Evolutionary conservation across 2,888 invertebrate species (phyloP).

Genomic region (Microctonus hyperodae): DNA sequence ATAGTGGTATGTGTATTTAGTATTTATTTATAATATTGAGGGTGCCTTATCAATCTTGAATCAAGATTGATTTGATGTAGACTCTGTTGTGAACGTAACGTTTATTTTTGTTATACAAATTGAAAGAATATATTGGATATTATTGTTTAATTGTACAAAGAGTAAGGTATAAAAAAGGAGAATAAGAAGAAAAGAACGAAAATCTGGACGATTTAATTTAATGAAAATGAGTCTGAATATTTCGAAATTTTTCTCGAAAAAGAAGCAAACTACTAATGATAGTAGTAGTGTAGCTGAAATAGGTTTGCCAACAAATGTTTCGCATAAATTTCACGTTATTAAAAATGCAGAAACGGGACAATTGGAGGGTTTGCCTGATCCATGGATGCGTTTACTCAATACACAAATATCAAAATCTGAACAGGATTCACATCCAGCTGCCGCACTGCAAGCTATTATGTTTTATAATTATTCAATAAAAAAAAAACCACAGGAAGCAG

Average conservation of each 20-base stretch:
- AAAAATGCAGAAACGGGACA: conserved; percentile 83
- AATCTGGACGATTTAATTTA: too few species aligned
- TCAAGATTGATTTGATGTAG: background rate
- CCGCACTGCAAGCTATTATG: conserved; percentile 89
- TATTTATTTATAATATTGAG: background rate
- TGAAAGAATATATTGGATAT: background rate
- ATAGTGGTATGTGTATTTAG: conserved; percentile 1
- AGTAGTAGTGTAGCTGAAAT: conserved; percentile 71
- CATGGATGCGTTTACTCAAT: conserved; percentile 82
- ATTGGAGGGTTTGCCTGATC: conserved; percentile 83
- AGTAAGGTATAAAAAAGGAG: conserved; percentile 18
- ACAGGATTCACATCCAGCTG: conserved; percentile 88
- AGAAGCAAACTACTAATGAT: too few species aligned
- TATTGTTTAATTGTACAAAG: background rate
- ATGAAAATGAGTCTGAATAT: conserved; percentile 59
- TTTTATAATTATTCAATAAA: conserved; percentile 89
- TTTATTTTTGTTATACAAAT: background rate
- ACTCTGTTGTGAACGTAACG: background rate
- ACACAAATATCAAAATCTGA: conserved; percentile 86
- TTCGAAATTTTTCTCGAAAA: conserved; percentile 60
- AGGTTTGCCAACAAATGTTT: conserved; percentile 84
- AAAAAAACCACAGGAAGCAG: conserved; percentile 73
- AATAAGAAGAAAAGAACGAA: too few species aligned
- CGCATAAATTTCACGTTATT: conserved; percentile 86
- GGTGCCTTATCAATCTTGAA: background rate